Conservation (phyloP, 2,797 vertebrate species). For the Crocidura indochinensis region DNA sequence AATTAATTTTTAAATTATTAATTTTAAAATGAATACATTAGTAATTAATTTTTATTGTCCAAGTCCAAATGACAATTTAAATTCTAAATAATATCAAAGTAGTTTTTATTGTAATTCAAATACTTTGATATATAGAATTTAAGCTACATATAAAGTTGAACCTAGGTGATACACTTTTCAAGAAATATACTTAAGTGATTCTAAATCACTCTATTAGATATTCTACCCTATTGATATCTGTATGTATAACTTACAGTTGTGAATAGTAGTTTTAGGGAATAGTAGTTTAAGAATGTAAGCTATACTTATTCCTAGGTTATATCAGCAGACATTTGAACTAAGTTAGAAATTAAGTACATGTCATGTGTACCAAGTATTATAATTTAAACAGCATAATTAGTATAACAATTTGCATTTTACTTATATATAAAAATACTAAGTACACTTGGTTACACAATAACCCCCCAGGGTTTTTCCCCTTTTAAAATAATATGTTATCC, state of each 20-base stretch:
- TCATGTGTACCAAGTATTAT: neutral
- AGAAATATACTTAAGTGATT: neutral
- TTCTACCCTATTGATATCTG: accelerated
- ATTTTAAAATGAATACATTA: neutral
- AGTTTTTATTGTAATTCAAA: slow-evolving; percentile 3
- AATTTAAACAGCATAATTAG: neutral
- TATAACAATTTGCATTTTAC: neutral
- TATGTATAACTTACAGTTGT: accelerated
- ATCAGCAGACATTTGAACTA: neutral
- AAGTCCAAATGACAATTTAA: neutral
- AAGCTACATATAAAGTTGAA: neutral
- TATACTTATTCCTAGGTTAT: neutral
- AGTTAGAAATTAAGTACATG: neutral
- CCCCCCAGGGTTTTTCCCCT: neutral
- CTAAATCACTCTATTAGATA: neutral
- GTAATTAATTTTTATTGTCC: neutral
- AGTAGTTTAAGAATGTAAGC: accelerated
- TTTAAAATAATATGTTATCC: slow-evolving; percentile 40
- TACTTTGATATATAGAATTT: neutral
- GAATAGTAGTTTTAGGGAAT: accelerated
- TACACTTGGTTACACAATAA: neutral
- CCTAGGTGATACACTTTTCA: no score
- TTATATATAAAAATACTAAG: neutral
- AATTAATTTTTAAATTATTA: no score
- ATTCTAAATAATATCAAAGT: neutral